Percentiles rank a stretch among this genome's conserved stretches.
Conservation (phyloP, 2,113 vertebrate genomes). For the Monopterus albus region DNA sequence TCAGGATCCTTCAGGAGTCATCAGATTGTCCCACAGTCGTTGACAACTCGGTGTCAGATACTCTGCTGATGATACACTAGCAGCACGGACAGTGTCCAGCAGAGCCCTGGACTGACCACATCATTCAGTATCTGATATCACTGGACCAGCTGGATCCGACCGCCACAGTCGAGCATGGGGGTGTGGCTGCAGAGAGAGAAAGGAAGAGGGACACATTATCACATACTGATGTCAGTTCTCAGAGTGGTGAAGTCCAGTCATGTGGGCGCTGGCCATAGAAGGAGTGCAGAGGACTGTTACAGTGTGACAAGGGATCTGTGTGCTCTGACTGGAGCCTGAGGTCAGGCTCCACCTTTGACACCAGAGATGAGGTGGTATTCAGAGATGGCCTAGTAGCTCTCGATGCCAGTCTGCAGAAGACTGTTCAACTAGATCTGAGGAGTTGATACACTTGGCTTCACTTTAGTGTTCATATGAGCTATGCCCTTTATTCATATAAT, state of each 20-base stretch:
- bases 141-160: not conserved
- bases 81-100: not conserved
- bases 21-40: not conserved
- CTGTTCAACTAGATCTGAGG: conserved; percentile 83
- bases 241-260: not conserved
- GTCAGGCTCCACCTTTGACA: conserved; percentile 89
- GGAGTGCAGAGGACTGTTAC: no score
- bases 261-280: no score
- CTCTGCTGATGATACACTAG: not conserved
- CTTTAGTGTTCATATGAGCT: not conserved
- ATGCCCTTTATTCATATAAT: no score
- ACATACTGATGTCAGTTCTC: not conserved
- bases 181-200: conserved; percentile 4
- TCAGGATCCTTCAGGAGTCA: conserved; percentile 34
- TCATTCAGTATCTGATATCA: conserved; percentile 58
- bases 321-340: conserved; percentile 85
- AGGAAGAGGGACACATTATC: not conserved
- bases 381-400: conserved; percentile 89
- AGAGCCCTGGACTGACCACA: conserved; percentile 10
- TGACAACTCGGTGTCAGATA: not conserved
- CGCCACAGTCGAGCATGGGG: not conserved
- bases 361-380: conserved; percentile 90
- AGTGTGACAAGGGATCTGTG: conserved; percentile 77
- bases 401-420: conserved; percentile 90
- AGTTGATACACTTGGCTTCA: conserved; percentile 72